Percentiles rank a stretch among this genome's conserved stretches.
phyloP scores from a whole-genome alignment of 2,113 vertebrate genomes.

The Psammodynastes pulverulentus region DNA sequence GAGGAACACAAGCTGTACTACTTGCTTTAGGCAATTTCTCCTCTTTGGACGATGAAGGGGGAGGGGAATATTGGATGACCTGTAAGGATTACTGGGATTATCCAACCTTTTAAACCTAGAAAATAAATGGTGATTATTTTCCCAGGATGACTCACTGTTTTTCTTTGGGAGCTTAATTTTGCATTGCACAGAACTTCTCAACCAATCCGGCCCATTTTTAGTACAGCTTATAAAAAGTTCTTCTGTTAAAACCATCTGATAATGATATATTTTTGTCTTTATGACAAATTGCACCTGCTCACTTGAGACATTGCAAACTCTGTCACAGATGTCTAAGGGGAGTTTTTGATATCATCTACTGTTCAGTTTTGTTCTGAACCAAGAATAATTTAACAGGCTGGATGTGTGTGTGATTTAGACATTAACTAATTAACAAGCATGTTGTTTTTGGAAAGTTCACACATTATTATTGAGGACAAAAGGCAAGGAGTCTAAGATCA shows the following conservation, averaged over 20 bases:
- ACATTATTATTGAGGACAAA: not conserved
- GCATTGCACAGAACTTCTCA: not conserved
- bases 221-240: not conserved
- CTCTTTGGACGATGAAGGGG: not conserved
- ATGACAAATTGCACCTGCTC: constrained; percentile 8
- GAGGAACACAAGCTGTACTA: not conserved
- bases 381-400: not conserved
- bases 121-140: not conserved
- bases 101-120: not conserved
- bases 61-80: not conserved
- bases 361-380: not conserved
- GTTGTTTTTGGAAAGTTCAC: not conserved
- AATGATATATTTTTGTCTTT: constrained; percentile 11
- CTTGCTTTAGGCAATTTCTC: not conserved
- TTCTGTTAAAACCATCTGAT: constrained; percentile 9
- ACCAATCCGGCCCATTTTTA: not conserved
- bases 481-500: not conserved
- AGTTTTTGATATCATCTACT: not conserved
- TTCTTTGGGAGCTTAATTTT: not conserved
- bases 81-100: not conserved
- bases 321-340: not conserved
- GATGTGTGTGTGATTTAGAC: not conserved
- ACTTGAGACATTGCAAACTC: not conserved
- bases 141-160: not conserved
- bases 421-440: not conserved